Evolutionary conservation across 2,888 invertebrate species (phyloP), one percentile per base, ranked within the genome.

Genomic region (Melinaea menophilus): DNA sequence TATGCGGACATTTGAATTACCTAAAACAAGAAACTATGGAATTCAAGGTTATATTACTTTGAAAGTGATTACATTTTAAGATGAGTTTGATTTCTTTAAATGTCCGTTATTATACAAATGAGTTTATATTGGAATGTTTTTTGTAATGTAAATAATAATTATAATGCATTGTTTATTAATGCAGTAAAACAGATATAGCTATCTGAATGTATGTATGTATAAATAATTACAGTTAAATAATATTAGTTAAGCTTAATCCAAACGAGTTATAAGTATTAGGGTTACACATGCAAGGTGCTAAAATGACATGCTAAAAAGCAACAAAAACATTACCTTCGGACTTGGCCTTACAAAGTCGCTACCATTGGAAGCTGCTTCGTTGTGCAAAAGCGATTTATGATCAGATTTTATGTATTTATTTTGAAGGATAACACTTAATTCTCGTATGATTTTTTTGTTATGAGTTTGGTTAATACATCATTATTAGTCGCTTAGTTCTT

Each of bases 311-410:
- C 90, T 76, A 84, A 88, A 79, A 89, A 89, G 89, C 88, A 88
- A 88, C 81, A 86, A 83, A 82, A 85, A 88, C 82, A 81, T 89
- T 90, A 90, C 90, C 90, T 90, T 87, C 69, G 76, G 82, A 79
- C 79, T 79, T 82, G 80, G 78, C 78, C 80, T 77, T 80, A 75
- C 75, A 80, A 78, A 79, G 79, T 83, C 82, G 82, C 77, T 78
- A 86, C 80, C 79, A 76, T 82, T 82, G 83, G 80, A 86, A 88
- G 86, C 83, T 75, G 79, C 76, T 84, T 79, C 86, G 82, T 84
- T 88, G 88, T 85, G 88, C 86, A 87, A 89, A 88, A 88, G 86
- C 76, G 80, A 85, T 83, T 82, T 80, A 70, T 80, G 76, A 84
- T 84, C 81, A 83, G 86, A 84, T 34, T 67, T 63, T 64, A 62